A percentile compares a stretch with the other conserved stretches of the same genome.
Evolutionary conservation across 2,797 vertebrate genomes (phyloP).

Genomic region (Diplodus puntazzo): DNA sequence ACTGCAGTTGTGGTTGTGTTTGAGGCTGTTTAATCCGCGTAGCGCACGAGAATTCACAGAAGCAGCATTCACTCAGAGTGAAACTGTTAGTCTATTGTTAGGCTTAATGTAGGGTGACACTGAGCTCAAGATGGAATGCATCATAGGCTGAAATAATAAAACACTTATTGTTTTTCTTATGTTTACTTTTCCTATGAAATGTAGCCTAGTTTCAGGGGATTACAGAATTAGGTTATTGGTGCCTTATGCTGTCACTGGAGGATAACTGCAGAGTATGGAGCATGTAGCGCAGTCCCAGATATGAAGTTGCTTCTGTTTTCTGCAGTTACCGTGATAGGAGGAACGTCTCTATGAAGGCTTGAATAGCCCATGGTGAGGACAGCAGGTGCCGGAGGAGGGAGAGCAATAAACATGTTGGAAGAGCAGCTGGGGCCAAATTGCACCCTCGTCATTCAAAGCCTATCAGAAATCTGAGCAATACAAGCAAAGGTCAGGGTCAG

Average conservation of each 20-base stretch:
- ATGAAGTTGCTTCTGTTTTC: constrained; percentile 45
- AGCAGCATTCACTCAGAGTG: too few relatives aligned
- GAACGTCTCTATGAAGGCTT: constrained; percentile 55
- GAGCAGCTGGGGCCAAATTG: constrained; percentile 85
- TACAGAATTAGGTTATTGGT: constrained; percentile 77
- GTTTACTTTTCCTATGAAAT: constrained; percentile 55
- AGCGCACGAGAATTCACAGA: too few relatives aligned
- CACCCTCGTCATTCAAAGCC: constrained; percentile 80
- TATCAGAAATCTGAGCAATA: constrained; percentile 78
- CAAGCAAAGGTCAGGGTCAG: constrained; percentile 81
- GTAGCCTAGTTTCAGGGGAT: constrained; percentile 71
- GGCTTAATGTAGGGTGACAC: constrained; percentile 1
- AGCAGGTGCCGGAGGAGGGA: constrained; percentile 79
- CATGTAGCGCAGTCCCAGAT: constrained; percentile 12
- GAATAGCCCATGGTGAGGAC: constrained; percentile 67
- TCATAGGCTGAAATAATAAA: constrained; percentile 29
- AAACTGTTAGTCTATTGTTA: constrained; percentile 8
- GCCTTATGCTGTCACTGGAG: constrained; percentile 58
- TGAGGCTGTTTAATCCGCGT: too few relatives aligned
- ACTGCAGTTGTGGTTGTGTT: background rate
- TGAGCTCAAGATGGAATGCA: constrained; percentile 21
- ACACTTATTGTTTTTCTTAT: constrained; percentile 62
- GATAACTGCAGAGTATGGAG: constrained; percentile 29
- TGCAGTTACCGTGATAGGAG: constrained; percentile 48
- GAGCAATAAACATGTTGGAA: constrained; percentile 76